Base-by-base conservation (phyloP, 1,140 invertebrate genomes). In the Brachionus rubens region DNA sequence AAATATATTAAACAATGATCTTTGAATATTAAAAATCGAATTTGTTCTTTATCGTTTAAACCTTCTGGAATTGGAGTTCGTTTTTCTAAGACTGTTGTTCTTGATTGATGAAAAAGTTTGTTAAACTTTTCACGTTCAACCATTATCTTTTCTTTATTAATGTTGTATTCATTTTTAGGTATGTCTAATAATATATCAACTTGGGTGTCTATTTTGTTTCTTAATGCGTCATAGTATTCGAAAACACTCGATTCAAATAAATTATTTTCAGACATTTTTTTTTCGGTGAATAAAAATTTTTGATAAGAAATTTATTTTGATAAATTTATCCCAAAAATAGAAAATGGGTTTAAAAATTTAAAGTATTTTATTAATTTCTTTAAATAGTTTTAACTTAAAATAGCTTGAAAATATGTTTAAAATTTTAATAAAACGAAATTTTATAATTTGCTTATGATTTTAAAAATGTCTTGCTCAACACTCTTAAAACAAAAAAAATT, bases 111-210 rank as follows among this genome's bases (percentile, higher is more conserved):
- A 16, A 40, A n/a, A n/a, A 16, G 33, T 33, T 33, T 14, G 6
- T 36, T 59, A 16, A 59, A 33, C 16, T 59, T 59, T 19, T 40
- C 54, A 33, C 54, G 30, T 9, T 16, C 2, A 3, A 59, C 14
- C 54, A 59, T 59, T n/a, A 54, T 33, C 24, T 54, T 24, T 26
- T 54, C 24, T 54, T 54, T 54, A 28, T 54, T 54, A 10, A 54
- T 24, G 14, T 54, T n/a, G 24, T 54, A 54, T 54, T 54, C 24
- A 54, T 30, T 54, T 28, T 33, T 54, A 12, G 52, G 52, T 6
- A 28, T n/a, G 26, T 54, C 24, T 14, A 54, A 28, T 28, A 54
- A 28, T 54, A 28, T 14, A 28, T 54, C 52, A 14, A 54, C 33
- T 54, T 54, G 52, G 16, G 1, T 9, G 24, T 54, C 52, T 30